These are phyloP conservation scores for Dicyrtomina minuta DNA, from an alignment of 2,888 invertebrate species.

Conservation along the genomic window DNA sequence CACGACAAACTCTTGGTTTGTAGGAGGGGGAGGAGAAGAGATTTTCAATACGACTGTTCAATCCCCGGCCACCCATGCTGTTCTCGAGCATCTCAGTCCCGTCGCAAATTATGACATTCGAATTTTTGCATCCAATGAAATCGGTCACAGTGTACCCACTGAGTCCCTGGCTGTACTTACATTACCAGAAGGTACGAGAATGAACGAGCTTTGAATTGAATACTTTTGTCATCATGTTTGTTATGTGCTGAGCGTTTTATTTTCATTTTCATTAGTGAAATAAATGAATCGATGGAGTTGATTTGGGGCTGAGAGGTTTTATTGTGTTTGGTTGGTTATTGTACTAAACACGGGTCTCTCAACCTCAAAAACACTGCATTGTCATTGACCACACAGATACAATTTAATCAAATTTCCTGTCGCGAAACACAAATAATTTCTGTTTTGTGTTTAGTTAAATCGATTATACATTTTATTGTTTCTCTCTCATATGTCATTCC, in stretches of 20 bases:
- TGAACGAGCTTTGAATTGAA: too few relatives aligned
- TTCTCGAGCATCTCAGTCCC: slow-evolving; percentile 58
- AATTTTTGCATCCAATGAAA: slow-evolving; percentile 79
- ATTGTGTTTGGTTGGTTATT: too few relatives aligned
- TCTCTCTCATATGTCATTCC: slow-evolving; percentile 3
- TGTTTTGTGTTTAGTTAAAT: neutral
- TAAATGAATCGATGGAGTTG: too few relatives aligned
- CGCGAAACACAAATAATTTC: neutral
- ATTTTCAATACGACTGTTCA: slow-evolving; percentile 42
- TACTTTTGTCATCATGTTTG: slow-evolving; percentile 62
- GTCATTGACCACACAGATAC: neutral
- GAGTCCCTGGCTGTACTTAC: slow-evolving; percentile 75
- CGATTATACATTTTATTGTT: neutral
- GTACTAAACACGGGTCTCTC: too few relatives aligned
- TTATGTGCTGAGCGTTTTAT: too few relatives aligned
- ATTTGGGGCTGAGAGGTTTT: too few relatives aligned
- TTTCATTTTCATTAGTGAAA: too few relatives aligned
- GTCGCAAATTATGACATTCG: slow-evolving; percentile 79
- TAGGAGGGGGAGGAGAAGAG: slow-evolving; percentile 13
- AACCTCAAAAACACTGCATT: neutral
- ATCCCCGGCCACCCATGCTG: slow-evolving; percentile 40
- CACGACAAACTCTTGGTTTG: slow-evolving; percentile 28
- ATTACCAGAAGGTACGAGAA: slow-evolving; percentile 71
- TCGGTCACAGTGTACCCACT: slow-evolving; percentile 76
- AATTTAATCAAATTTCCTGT: neutral